Base-by-base conservation (phyloP, 1,140 invertebrate genomes). In the Drosophila insularis region DNA sequence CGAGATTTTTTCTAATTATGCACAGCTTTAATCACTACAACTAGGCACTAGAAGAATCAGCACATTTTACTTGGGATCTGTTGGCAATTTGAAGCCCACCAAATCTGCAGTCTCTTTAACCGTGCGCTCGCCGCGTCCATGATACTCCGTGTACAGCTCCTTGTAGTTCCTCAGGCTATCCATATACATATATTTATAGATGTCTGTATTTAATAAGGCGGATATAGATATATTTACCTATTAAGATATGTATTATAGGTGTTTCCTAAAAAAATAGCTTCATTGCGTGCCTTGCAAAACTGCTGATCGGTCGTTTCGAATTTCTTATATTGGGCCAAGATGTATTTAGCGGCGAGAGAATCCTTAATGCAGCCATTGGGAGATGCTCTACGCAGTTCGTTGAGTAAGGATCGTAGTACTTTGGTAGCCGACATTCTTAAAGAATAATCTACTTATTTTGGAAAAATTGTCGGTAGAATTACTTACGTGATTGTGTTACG, bases 31-130 rank as follows among this genome's bases (percentile, higher is more conserved):
- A 71, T 78, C 19, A 56, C 43, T 32, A 53, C 21, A 17, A 21
- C 3, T 68, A 65, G 14, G 37, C 46, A 32, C 60, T 59, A 62
- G 31, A 39, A 17, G 10, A 55, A 40, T 50, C 1, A 50, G 35
- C 32, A 60, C 50, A 14, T 13, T 73, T 90, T 68, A 94, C 84
- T 95, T 96, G 13, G 96, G 95, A 93, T 97, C 96, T 85, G 96
- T 95, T 0, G 97, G 97, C 32, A 98, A 91, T 87, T 97, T 97
- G 78, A 97, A 97, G 23, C 97, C 97, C 60, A 98, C 96, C 81
- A 97, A 92, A 80, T 95, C 94, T 13, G 97, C 97, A 8, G 96
- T 97, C 76, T 97, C 95, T 78, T 94, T 93, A 7, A 97, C 92
- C 50, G 93, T 94, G 55, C 96, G 92, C 91, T 97, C 96, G 14